A percentile compares a stretch with the other conserved stretches of the same genome.
phyloP scores from a whole-genome alignment of 2,888 invertebrate species.

The Melinopterus prodromus region DNA sequence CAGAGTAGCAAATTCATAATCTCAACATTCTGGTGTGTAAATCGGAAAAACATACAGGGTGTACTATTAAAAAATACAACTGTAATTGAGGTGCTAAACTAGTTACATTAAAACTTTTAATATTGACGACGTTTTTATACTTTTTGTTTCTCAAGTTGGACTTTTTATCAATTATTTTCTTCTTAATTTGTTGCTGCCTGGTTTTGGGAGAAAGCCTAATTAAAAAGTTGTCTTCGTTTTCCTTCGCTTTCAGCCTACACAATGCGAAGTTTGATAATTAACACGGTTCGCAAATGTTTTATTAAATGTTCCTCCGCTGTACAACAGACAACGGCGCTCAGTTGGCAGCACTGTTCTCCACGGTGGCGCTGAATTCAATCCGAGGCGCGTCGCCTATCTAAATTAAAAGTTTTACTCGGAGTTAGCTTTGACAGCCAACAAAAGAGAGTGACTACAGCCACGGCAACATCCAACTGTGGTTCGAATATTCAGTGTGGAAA shows the following conservation, averaged over 20 bases:
- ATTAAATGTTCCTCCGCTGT: background rate
- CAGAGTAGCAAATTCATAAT: too few relatives aligned
- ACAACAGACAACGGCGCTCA: background rate
- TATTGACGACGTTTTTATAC: too few relatives aligned
- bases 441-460: background rate
- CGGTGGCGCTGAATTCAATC: background rate
- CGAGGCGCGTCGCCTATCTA: background rate
- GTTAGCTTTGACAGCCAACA: background rate
- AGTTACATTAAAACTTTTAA: too few relatives aligned
- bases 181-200: background rate
- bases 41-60: too few relatives aligned
- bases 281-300: background rate
- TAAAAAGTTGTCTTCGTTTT: background rate
- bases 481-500: background rate
- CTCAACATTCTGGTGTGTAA: too few relatives aligned
- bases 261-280: background rate
- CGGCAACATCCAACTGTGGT: too few relatives aligned
- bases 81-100: too few relatives aligned
- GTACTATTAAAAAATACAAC: too few relatives aligned
- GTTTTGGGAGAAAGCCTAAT: background rate
- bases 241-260: background rate
- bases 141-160: background rate
- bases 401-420: background rate
- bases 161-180: background rate
- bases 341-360: background rate